Evolutionary conservation across 1,140 invertebrate species (phyloP), one percentile per base, ranked within the genome.

Genomic region (Probaryconus sp.): DNA sequence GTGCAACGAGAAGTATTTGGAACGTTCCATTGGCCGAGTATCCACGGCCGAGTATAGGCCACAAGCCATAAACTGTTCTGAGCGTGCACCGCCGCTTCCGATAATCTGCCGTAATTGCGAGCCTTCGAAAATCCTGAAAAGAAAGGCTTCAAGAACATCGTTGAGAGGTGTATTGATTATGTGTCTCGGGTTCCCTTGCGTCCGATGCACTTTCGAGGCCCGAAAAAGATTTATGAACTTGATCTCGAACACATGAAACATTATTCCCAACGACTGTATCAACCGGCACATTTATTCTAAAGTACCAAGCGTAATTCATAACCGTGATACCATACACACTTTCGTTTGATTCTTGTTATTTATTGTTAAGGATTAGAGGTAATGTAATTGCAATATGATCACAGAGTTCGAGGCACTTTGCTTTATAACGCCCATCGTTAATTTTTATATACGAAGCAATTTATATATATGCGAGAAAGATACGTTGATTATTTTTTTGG

Each of bases 1-100:
- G 79, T 77, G 78, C 68, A 80, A 79, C 81, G 83, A 83, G 78
- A 85, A 86, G 83, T 85, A 86, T 85, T 86, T 80, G 81, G 84
- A 83, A 84, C 84, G 84, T 85, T 85, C 84, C 83, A 83, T 80
- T 85, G 84, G 84, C 83, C 83, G 84, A 85, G 83, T 85, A 82
- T 84, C 72, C 77, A 76, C 70, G 48, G 55, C 75, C 73, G 81
- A 79, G 79, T 76, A 80, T 72, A 76, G 77, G 79, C 77, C 78
- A 82, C 75, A 78, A 80, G 81, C 79, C 79, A 80, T 81, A 83
- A 85, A 85, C 76, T 75, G 74, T 80, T 75, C 64, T 78, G 78
- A 71, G 65, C 76, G 76, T 81, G 79, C 77, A 74, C 56, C 60
- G 73, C 67, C 58, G 58, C 68, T 75, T 63, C 67, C 76, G 73